Conservation (phyloP, 1,140 invertebrate genomes). For the Zaprionus vittiger region DNA sequence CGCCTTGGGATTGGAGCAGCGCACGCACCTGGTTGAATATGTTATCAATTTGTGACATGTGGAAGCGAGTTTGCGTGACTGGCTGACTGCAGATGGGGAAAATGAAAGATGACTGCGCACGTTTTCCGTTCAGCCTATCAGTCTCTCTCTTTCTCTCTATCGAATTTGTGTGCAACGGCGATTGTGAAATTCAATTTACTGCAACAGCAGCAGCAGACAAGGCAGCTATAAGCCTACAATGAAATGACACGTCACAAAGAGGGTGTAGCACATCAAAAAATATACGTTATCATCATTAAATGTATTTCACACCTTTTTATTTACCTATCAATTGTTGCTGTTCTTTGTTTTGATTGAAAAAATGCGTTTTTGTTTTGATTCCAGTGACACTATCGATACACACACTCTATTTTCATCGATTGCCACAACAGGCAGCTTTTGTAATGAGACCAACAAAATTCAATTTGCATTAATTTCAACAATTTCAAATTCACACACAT, state of each 20-base stretch:
- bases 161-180: not conserved
- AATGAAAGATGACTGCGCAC: constrained; percentile 20
- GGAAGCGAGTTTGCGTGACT: constrained; percentile 4
- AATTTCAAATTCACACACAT: not conserved
- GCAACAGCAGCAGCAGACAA: not conserved
- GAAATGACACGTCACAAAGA: constrained; percentile 21
- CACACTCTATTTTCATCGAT: not conserved
- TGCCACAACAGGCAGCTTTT: constrained; percentile 10
- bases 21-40: constrained; percentile 87
- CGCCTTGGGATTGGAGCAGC: constrained; percentile 87
- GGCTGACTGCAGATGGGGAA: not conserved
- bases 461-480: not conserved
- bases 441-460: not conserved
- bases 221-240: not conserved
- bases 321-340: not conserved
- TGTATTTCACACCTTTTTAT: not conserved
- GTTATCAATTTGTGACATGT: constrained; percentile 86
- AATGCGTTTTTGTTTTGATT: constrained; percentile 40
- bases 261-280: not conserved
- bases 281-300: not conserved
- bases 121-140: not conserved
- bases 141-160: not conserved
- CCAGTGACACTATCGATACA: constrained; percentile 8
- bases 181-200: not conserved
- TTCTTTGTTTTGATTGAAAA: not conserved